Conservation (phyloP, 1,140 invertebrate species). For the Globodera rostochiensis region DNA sequence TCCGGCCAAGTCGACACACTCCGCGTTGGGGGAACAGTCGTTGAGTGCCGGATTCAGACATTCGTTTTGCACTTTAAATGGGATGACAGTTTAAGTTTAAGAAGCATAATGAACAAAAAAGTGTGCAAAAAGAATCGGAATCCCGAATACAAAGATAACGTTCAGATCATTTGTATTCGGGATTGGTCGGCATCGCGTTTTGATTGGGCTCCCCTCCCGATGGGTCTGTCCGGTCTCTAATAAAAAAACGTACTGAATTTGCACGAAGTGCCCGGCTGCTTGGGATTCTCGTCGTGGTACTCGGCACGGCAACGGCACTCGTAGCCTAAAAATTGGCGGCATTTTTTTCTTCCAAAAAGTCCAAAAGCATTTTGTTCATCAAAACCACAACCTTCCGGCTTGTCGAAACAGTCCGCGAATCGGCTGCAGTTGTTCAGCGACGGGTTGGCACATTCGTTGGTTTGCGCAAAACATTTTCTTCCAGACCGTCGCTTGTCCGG, state of each 20-base stretch:
- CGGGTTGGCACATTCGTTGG: conserved; percentile 64
- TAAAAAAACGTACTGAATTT: conserved; percentile 36
- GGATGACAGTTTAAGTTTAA: background rate
- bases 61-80: conserved; percentile 74
- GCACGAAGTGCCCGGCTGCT: conserved; percentile 44
- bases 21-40: conserved; percentile 81
- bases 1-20: conserved; percentile 84
- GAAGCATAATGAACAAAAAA: conserved; percentile 9
- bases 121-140: no score
- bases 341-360: conserved; percentile 39
- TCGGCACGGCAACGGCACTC: conserved; percentile 40
- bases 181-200: no score
- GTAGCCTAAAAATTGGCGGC: conserved; percentile 38
- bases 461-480: conserved; percentile 53
- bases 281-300: conserved; percentile 48
- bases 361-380: conserved; percentile 3
- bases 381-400: conserved; percentile 33
- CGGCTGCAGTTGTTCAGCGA: conserved; percentile 59
- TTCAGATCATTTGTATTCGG: no score
- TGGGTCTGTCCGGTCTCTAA: no score
- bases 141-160: no score
- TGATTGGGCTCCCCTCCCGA: no score
- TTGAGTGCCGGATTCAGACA: conserved; percentile 81
- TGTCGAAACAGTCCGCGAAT: conserved; percentile 63
- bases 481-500: conserved; percentile 56